Conservation (phyloP, 1,140 invertebrate genomes). For the Drosophila hydei region DNA sequence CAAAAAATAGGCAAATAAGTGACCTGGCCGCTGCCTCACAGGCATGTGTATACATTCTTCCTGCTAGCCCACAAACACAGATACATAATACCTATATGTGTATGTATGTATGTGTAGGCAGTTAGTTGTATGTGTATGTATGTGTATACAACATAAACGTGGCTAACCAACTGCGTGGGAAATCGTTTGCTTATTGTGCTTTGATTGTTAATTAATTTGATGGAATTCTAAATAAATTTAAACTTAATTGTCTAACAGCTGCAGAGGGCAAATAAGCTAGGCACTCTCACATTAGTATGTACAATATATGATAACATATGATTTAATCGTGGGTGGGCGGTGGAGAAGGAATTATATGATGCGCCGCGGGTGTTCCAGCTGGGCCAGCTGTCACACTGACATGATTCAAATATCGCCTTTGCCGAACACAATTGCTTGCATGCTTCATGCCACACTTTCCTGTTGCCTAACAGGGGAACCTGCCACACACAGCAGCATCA, state of each 20-base stretch:
- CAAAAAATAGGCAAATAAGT: conserved; percentile 66
- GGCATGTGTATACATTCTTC: conserved; percentile 34
- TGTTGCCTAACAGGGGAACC: neutral
- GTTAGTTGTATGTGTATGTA: too few relatives aligned
- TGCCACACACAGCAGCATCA: conserved; percentile 11
- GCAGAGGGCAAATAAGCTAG: conserved; percentile 3
- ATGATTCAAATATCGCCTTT: conserved; percentile 7
- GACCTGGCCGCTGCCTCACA: conserved; percentile 34
- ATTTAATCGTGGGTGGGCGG: neutral
- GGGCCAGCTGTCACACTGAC: conserved; percentile 6
- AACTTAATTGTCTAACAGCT: conserved; percentile 57
- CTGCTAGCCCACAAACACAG: conserved; percentile 5
- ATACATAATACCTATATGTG: conserved; percentile 25
- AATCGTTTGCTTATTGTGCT: conserved; percentile 48
- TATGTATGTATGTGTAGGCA: conserved; percentile 21
- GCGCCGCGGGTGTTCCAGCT: neutral
- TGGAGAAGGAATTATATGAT: neutral
- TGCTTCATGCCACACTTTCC: conserved; percentile 1
- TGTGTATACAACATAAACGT: neutral
- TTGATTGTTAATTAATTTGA: conserved; percentile 60
- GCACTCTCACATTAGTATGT: conserved; percentile 2
- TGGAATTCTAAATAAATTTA: conserved; percentile 59
- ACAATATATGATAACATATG: conserved; percentile 1
- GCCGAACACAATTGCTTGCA: conserved; percentile 3
- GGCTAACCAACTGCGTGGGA: conserved; percentile 18